Conservation (phyloP, 2,797 vertebrate genomes). For the Uromys caudimaculatus region DNA sequence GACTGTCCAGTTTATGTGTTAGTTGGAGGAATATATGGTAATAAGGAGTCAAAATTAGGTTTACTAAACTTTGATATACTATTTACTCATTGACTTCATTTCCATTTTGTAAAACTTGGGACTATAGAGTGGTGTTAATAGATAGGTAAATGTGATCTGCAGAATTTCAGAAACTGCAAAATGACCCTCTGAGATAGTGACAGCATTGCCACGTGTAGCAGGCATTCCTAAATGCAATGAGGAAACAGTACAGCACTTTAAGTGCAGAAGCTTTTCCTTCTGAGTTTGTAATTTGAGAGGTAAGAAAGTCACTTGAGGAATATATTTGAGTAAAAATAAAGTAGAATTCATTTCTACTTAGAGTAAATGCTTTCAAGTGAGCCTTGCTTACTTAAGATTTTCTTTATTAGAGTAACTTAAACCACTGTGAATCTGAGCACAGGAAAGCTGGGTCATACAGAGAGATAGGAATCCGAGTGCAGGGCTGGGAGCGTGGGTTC, state of each 20-base stretch:
- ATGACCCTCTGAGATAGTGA: neutral
- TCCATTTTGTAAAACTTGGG: constrained; percentile 20
- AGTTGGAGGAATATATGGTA: constrained; percentile 14
- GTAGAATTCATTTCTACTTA: neutral
- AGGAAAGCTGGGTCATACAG: constrained; percentile 32
- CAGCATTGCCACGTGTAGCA: neutral
- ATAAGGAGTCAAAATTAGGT: neutral
- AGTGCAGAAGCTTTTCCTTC: constrained; percentile 40
- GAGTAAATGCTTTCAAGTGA: constrained; percentile 23
- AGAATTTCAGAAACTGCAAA: constrained; percentile 26
- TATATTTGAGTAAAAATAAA: constrained; percentile 1
- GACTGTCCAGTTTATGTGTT: neutral
- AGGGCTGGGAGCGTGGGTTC: neutral
- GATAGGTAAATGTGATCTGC: neutral
- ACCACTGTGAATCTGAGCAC: constrained; percentile 9
- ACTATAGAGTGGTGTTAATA: constrained; percentile 29
- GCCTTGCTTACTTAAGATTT: constrained; percentile 55
- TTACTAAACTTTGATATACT: constrained; percentile 32
- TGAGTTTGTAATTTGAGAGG: constrained; percentile 40
- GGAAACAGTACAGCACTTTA: constrained; percentile 19
- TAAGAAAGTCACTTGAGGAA: neutral
- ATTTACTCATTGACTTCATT: neutral
- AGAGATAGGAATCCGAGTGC: constrained; percentile 4
- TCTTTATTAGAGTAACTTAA: constrained; percentile 40
- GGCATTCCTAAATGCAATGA: constrained; percentile 16